Evolutionary conservation across 2,797 vertebrate genomes (phyloP), one percentile per base, ranked within the genome.

Genomic region (Borostomias antarcticus): DNA sequence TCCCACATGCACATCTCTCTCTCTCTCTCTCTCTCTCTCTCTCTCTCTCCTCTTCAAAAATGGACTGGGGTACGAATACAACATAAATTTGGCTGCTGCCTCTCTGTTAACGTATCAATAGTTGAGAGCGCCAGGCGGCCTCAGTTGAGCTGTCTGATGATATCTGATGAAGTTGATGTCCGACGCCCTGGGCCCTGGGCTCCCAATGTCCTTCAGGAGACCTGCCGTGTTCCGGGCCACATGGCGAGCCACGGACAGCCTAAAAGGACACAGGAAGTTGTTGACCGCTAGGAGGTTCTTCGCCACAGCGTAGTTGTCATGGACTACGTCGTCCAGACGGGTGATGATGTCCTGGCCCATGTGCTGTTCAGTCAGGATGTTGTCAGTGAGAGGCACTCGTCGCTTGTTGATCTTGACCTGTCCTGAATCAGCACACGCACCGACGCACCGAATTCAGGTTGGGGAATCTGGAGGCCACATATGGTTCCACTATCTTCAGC

Each of bases 401-500:
- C 86, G 94, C 21, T 78, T 90, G 11, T 93, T 85, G 9, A 95
- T 73, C 70, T 75, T 92, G n/a, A 89, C 87, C 83, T 95, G 94
- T 17, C 96, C 96, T 66, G 79, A 70, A 98, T 96, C 40, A 99
- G 94, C 79, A 98, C 96, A 68, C 96, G 94, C 0, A 98, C 90
- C 1, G 97, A 99, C 78, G n/a, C n/a, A n/a, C n/a, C n/a, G n/a
- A n/a, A n/a, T 98, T 98, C 74, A 99, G 69, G 78, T 99, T 99
- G 48, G 97, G 97, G 75, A 94, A 93, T 3, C 97, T 99, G 83
- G n/a, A 99, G 0, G 94, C 94, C 66, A 99, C 94, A 0, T 98
- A 99, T 0, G 97, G 97, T 65, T 97, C 95, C 64, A 96, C 90
- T 0, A 88, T 69, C 50, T 82, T 93, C 70, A 98, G 88, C 93